Base-by-base conservation (phyloP, 2,888 invertebrate genomes). In the Sipunculus nudus region DNA sequence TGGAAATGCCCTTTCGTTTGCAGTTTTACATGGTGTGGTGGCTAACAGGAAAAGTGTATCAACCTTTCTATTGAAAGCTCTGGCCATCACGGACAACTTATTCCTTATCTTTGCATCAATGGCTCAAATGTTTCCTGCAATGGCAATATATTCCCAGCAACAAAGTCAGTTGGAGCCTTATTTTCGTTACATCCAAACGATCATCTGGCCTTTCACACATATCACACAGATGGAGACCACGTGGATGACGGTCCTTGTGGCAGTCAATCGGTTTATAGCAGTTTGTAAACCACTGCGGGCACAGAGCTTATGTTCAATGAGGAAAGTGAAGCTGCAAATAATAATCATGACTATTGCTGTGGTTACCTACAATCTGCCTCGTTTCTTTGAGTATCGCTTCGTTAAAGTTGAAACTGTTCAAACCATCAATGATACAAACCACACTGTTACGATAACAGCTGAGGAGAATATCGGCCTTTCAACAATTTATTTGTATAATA, bases 181-280 rank as follows among this genome's bases (percentile, higher is more conserved):
- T 41, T 69, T 48, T 47, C 62, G 65, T 0, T 53, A 61, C 28
- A 21, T 69, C 4, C 70, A 70, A 55, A 62, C 53, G 26, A 61
- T 46, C 48, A 62, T 53, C 35, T 71, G 68, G 69, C 71, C 71
- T 0, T 29, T 70, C 21, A 52, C 59, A 4, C 69, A 71, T 50
- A 59, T 64, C 40, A 53, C 60, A 2, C 71, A 71, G 53, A 63
- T 70, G 57, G 67, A 61, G 13, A 70, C 67, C 0, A 68, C 67
- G 0, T 71, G 68, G 70, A 67, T 70, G 67, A 67, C 64, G 58
- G 71, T 71, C 5, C 57, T 71, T 6, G 63, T 71, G 6, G 71
- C 69, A n/a, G 63, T 56, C 19, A 71, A 71, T 54, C 55, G 71
- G 2, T 71, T 65, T 59, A 63, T 71, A 38, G 71, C 71, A 3